phyloP scores from a whole-genome alignment of 2,888 invertebrate species.

The Macrophya annulata region DNA sequence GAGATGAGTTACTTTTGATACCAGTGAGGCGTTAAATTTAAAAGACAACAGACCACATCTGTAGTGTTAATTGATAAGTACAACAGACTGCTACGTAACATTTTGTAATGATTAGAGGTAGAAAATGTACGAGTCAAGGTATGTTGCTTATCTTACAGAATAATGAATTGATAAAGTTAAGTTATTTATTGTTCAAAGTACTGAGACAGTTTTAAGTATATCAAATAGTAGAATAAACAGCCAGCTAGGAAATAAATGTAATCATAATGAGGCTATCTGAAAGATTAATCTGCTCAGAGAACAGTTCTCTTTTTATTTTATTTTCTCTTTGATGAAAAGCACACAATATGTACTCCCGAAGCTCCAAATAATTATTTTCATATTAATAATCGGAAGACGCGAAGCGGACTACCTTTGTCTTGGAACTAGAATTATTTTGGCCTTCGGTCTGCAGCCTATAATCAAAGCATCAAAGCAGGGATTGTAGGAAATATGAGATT shows the following conservation, averaged over 20 bases:
- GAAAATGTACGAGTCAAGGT: neutral
- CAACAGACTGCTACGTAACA: neutral
- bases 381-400: neutral
- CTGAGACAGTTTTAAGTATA: neutral
- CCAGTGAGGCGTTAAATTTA: constrained; percentile 2
- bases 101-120: constrained; percentile 6
- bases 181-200: constrained; percentile 2
- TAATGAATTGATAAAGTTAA: constrained; percentile 21
- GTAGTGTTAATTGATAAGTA: constrained; percentile 14
- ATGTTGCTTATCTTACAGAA: neutral
- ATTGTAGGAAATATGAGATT: neutral
- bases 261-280: constrained; percentile 30
- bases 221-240: neutral
- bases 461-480: too few species aligned
- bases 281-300: neutral
- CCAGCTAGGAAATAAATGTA: neutral
- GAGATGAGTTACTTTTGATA: neutral
- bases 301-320: constrained; percentile 14
- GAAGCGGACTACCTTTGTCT: neutral
- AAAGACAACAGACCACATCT: constrained; percentile 18
- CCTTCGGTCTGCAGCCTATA: neutral
- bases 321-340: neutral
- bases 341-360: neutral
- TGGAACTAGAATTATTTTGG: neutral
- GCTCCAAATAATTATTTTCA: neutral